Evolutionary conservation across 1,140 invertebrate species (phyloP).

Genomic region (Oreohelix idahoensis): DNA sequence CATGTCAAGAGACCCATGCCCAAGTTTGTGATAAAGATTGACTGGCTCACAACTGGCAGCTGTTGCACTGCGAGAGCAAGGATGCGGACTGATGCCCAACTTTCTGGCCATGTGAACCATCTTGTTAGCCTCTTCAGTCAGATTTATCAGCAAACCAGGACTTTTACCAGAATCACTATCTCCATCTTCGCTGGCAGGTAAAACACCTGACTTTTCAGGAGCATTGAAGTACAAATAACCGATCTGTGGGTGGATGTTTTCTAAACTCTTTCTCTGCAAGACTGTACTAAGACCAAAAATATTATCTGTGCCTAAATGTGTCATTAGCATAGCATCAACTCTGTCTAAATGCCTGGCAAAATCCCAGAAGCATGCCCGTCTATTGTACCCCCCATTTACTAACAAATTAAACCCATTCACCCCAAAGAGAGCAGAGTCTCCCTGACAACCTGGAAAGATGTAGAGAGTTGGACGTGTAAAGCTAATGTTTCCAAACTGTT

Average conservation of each 20-base stretch:
- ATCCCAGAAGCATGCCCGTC: constrained; percentile 97
- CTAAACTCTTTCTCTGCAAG: constrained; percentile 74
- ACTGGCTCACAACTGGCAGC: constrained; percentile 81
- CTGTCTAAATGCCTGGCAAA: constrained; percentile 94
- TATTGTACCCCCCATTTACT: constrained; percentile 93
- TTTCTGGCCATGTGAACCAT: constrained; percentile 88
- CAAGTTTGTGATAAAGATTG: constrained; percentile 96
- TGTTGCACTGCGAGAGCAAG: constrained; percentile 84
- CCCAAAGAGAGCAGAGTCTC: constrained; percentile 95
- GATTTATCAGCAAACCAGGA: constrained; percentile 79
- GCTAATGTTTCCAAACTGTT: constrained; percentile 95
- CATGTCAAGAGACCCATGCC: constrained; percentile 97
- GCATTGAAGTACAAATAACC: constrained; percentile 97
- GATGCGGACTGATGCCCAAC: constrained; percentile 83
- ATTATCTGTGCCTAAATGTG: constrained; percentile 92
- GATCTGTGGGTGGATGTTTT: constrained; percentile 90
- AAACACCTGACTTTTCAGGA: constrained; percentile 62
- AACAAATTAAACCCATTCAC: constrained; percentile 98
- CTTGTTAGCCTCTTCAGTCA: constrained; percentile 88
- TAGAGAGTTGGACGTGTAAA: constrained; percentile 97
- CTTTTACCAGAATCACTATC: constrained; percentile 49
- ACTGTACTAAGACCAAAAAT: constrained; percentile 89
- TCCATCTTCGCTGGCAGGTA: constrained; percentile 79
- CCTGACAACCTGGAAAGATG: constrained; percentile 96
- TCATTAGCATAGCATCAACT: constrained; percentile 93